Percentiles rank a stretch among this genome's conserved stretches.
phyloP scores from a whole-genome alignment of 2,888 invertebrate genomes.

The Drosophila lutescens region DNA sequence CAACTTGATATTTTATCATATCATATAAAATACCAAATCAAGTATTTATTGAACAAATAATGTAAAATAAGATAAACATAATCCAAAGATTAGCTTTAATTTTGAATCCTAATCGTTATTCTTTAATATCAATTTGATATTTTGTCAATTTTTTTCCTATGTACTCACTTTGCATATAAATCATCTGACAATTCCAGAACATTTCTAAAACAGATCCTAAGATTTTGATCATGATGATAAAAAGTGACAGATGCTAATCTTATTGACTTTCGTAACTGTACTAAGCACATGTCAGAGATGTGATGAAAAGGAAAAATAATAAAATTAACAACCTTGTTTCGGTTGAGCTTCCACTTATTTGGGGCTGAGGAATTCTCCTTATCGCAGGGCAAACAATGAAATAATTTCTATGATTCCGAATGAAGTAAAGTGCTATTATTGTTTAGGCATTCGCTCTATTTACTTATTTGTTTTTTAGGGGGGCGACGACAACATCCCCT shows the following conservation, averaged over 20 bases:
- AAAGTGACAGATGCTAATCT: slow-evolving; percentile 20
- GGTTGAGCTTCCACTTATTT: slow-evolving; percentile 21
- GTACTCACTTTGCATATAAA: no score
- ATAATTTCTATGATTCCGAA: slow-evolving; percentile 33
- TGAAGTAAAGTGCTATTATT: slow-evolving; percentile 52
- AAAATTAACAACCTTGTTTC: neutral
- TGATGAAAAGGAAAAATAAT: neutral
- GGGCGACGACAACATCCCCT: neutral
- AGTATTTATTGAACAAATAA: no score
- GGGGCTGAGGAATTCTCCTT: slow-evolving; percentile 15
- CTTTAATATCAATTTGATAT: no score
- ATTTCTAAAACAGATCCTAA: neutral
- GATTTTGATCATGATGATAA: slow-evolving; percentile 9
- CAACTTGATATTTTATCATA: no score
- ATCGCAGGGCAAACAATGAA: slow-evolving; percentile 33
- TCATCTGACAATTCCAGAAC: neutral
- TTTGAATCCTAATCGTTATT: no score
- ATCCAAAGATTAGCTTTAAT: no score
- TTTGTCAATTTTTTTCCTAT: no score
- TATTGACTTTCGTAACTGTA: slow-evolving; percentile 31
- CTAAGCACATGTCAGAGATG: slow-evolving; percentile 18
- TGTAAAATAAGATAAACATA: no score
- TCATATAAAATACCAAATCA: no score
- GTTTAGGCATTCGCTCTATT: slow-evolving; percentile 35
- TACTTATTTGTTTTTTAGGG: slow-evolving; percentile 14